Conservation (phyloP, 2,797 vertebrate genomes). For the Sebastolobus alascanus region DNA sequence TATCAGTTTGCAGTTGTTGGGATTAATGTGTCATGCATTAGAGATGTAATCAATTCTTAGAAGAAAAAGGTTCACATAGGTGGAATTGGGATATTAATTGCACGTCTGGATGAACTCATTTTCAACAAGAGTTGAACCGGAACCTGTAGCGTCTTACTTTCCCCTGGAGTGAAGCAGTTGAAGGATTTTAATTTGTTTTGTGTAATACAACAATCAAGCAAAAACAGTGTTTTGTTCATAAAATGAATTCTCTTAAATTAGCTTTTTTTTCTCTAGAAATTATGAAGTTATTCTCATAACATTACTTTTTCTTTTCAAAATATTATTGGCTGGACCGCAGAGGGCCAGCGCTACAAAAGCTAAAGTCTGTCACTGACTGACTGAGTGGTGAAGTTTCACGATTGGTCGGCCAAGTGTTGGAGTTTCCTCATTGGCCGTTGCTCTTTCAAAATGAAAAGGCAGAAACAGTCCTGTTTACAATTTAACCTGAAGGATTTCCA, state of each 20-base stretch:
- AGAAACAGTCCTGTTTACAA: neutral
- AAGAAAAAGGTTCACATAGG: constrained; percentile 2
- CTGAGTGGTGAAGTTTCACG: too few relatives aligned
- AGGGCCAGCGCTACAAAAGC: too few relatives aligned
- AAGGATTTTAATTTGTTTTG: neutral
- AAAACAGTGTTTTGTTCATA: neutral
- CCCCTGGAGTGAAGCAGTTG: neutral
- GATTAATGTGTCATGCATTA: constrained; percentile 28
- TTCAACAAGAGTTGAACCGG: neutral
- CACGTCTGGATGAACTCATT: constrained; percentile 20
- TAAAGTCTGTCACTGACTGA: too few relatives aligned
- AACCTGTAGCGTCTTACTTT: neutral
- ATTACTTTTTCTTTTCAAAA: too few relatives aligned
- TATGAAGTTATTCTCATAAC: neutral
- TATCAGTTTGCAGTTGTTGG: constrained; percentile 40
- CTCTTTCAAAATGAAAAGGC: too few relatives aligned
- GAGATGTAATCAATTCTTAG: constrained; percentile 24
- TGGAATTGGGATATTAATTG: constrained; percentile 5
- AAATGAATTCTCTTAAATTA: neutral
- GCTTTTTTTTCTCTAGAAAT: neutral
- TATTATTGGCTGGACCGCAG: too few relatives aligned
- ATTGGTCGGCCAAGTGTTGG: too few relatives aligned
- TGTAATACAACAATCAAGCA: neutral
- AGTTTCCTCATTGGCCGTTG: too few relatives aligned
- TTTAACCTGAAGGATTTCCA: neutral